These are phyloP conservation scores for Gobio occitaniae DNA, from an alignment of 2,797 vertebrate species.

Conservation along the genomic window DNA sequence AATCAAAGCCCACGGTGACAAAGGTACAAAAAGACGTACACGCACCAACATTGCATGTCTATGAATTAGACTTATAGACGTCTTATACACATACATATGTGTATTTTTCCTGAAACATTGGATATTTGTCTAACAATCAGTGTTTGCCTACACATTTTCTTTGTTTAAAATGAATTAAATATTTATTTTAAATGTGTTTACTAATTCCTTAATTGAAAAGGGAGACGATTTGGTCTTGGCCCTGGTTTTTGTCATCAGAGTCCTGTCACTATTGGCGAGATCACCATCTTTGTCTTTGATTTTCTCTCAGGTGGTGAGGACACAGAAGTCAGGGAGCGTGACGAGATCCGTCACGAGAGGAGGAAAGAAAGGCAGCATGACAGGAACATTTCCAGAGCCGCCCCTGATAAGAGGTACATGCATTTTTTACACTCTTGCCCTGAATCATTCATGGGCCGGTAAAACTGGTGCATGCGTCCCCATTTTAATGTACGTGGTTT, in stretches of 20 bases:
- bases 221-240: not conserved
- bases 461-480: not conserved
- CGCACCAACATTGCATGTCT: not conserved
- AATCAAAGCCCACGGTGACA: constrained; percentile 97
- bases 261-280: not conserved
- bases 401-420: constrained; percentile 94
- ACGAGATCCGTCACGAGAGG: constrained; percentile 93
- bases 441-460: constrained; percentile 67
- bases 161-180: not conserved
- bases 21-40: constrained; percentile 76
- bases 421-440: constrained; percentile 13
- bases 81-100: not conserved
- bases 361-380: constrained; percentile 96
- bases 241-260: not conserved
- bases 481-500: not conserved
- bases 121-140: not conserved
- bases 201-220: not conserved
- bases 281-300: not conserved
- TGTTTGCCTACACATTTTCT: not conserved
- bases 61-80: not conserved
- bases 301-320: constrained; percentile 84
- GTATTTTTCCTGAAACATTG: not conserved
- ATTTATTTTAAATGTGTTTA: not conserved
- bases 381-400: constrained; percentile 93
- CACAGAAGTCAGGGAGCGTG: constrained; percentile 90